Evolutionary conservation across 2,888 invertebrate genomes (phyloP), one percentile per base, ranked within the genome.

Genomic region (Callyntrura guangdongensis): DNA sequence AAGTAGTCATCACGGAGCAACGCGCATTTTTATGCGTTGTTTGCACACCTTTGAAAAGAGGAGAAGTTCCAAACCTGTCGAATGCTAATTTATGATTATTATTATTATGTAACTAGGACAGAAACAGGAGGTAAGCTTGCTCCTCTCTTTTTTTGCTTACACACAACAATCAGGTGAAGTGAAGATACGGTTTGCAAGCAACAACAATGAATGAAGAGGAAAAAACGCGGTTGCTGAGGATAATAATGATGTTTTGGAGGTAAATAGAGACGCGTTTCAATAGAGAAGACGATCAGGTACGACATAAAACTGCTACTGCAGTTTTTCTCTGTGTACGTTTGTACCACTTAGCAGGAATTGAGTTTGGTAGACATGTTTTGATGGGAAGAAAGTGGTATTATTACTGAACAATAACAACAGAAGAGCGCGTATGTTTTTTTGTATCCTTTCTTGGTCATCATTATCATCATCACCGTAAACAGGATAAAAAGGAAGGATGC

Each of bases 21-120:
- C 77, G 22, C 14, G 0, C 22, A 47, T 36, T 4, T 6, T 36
- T 36, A 6, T 2, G 36, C 36, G 2, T 36, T 36, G 36, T 36
- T 36, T 36, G 25, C 17, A 0, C 74, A 47, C 12, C 27, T 67
- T 67, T 12, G 12, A 67, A 67, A 77, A 45, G 12, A 72, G 20
- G 20, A 49, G 74, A 74, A 53, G 61, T 45, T 81, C 20, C 36
- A 86, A 81, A 88, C 88, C 90, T 90, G 90, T 90, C 90, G 90
- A 90, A 90, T 81, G 81, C 90, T 90, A 86, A 90, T 90, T 90
- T 90, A 86, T 86, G 53, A 53, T 64, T 74, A 85, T 88, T 88
- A 64, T 72, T 88, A 64, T 72, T 74, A 74, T 74, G 74, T 74
- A 74, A 74, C 27, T 27, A 85, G 85, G 84, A 84, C 69, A 84